Conservation (phyloP, 2,797 vertebrate genomes). For the Enteromius anoplus region DNA sequence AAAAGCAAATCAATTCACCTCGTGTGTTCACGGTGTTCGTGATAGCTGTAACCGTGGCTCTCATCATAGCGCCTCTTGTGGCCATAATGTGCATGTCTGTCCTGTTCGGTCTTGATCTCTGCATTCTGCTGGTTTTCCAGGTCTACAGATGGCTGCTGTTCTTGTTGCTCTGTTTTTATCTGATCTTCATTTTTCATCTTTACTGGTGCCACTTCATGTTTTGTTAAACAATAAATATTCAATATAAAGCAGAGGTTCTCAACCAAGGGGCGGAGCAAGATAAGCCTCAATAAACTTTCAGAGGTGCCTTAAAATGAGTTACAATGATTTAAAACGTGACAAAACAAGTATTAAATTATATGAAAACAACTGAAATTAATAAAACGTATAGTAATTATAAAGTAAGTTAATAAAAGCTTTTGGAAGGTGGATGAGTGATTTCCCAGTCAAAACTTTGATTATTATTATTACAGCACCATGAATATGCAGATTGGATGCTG, state of each 20-base stretch:
- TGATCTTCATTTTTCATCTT: slow-evolving; percentile 65
- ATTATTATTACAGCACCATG: background rate
- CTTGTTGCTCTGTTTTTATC: background rate
- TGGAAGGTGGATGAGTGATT: no score
- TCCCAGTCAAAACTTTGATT: background rate
- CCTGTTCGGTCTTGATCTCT: slow-evolving; percentile 70
- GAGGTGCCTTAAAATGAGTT: background rate
- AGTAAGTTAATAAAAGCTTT: no score
- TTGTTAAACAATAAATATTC: background rate
- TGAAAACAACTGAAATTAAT: no score
- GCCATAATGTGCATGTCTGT: slow-evolving; percentile 66
- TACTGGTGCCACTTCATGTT: slow-evolving; percentile 77
- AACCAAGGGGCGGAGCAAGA: background rate
- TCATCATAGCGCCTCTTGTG: slow-evolving; percentile 87
- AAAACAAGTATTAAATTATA: background rate
- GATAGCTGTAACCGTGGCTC: slow-evolving; percentile 80
- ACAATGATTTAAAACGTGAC: background rate
- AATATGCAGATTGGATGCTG: background rate
- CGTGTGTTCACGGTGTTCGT: slow-evolving; percentile 88
- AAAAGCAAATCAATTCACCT: slow-evolving; percentile 71
- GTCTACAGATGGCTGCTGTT: slow-evolving; percentile 5
- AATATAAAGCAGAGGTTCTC: background rate
- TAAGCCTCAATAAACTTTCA: background rate
- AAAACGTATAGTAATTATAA: no score
- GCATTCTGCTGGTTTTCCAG: slow-evolving; percentile 25